A percentile compares a stretch with the other conserved stretches of the same genome.
phyloP scores from a whole-genome alignment of 2,113 vertebrate genomes.

The Corythoichthys intestinalis region DNA sequence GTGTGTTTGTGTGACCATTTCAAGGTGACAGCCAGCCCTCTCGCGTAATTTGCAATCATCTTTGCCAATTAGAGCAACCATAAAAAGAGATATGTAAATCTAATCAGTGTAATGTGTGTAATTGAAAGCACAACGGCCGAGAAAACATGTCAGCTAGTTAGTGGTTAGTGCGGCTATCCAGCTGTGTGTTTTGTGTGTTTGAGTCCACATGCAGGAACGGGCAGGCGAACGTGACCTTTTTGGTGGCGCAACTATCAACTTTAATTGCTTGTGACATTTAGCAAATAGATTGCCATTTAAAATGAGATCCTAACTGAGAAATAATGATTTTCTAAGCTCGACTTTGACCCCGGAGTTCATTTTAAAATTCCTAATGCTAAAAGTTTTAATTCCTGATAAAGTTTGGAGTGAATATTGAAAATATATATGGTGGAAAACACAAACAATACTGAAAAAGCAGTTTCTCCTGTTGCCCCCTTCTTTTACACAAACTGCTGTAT shows the following conservation, averaged over 20 bases:
- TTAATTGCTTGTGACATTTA: constrained; percentile 80
- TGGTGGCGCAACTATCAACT: constrained; percentile 68
- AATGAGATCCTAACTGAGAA: constrained; percentile 49
- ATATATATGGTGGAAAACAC: not conserved
- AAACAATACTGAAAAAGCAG: too few species aligned
- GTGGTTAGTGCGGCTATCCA: constrained; percentile 35
- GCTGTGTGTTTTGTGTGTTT: constrained; percentile 34
- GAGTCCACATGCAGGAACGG: constrained; percentile 41
- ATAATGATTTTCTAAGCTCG: constrained; percentile 59
- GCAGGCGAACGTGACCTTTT: constrained; percentile 69
- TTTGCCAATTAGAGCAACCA: constrained; percentile 71
- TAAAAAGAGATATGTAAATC: constrained; percentile 70
- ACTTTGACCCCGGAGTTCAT: constrained; percentile 50
- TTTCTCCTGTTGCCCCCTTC: too few species aligned
- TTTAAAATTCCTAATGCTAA: constrained; percentile 36
- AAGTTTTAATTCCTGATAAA: not conserved
- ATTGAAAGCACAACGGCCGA: constrained; percentile 71
- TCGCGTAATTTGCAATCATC: constrained; percentile 73
- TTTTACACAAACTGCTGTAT: too few species aligned
- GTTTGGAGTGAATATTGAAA: not conserved
- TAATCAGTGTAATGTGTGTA: constrained; percentile 73
- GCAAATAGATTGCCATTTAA: constrained; percentile 71
- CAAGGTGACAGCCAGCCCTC: constrained; percentile 71
- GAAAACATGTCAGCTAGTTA: constrained; percentile 61
- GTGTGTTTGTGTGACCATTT: constrained; percentile 56